Evolutionary conservation across 64 coral and sea anemone genomes (phyloP), one percentile per base, ranked within the genome.

Genomic region (Stichodactyla helianthus): DNA sequence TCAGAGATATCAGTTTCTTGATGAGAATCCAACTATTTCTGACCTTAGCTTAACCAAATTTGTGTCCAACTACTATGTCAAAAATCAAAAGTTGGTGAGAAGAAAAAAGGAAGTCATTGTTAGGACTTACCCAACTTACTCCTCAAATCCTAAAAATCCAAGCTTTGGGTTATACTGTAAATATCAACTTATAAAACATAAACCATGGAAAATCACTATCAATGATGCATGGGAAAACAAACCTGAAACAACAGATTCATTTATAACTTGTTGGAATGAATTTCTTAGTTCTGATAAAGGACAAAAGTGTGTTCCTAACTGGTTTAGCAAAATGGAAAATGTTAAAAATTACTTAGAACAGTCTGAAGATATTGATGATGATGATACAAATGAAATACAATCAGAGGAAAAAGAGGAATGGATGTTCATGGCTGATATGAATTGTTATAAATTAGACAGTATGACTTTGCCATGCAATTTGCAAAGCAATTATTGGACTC

Each of bases 81-180:
- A 20, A 18, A 19, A 15, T 15, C 0, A 10, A 64, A 20, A 20
- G 1, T 7, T 80, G 5, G 6, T 7, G 12, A 26, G 13, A 26
- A 64, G 61, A 19, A 64, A 64, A 64, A 64, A 64, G 59, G 52
- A 6, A 51, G 85, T 83, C 57, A 86, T 51, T 15, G 5, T 82
- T 0, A 91, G 59, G 27, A 53, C 59, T 5, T 71, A 82, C 12
- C 89, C 84, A 19, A 86, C 15, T 52, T 91, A 91, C 71, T 91
- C 89, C 3, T 87, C 84, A 26, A 91, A 81, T 44, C 85, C 77
- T 2, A 74, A 68, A 87, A 18, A 61, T 19, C 11, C 74, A 31
- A 35, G 12, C 19, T 91, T 82, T 87, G 23, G 76, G 0, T 56
- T 91, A 5, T 63, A 16, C 17, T 63, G 61, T 20, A 64, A 64